A percentile compares a stretch with the other conserved stretches of the same genome.
Evolutionary conservation across 2,888 invertebrate species (phyloP).

Genomic region (Agrilus mali): DNA sequence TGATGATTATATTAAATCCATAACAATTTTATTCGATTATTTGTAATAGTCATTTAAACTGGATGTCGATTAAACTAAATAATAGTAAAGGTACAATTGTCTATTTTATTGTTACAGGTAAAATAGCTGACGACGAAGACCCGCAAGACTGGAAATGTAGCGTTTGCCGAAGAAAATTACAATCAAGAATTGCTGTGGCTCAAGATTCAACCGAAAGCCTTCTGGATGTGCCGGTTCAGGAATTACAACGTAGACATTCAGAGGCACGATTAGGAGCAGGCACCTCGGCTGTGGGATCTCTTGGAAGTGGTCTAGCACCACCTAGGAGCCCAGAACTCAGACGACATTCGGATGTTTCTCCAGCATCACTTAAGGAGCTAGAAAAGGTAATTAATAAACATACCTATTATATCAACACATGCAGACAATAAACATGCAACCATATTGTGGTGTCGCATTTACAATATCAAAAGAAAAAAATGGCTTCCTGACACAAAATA

Average conservation of each 20-base stretch:
- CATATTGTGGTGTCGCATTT: too few species aligned
- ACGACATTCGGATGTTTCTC: constrained; percentile 76
- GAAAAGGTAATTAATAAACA: constrained; percentile 54
- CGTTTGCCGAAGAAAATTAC: constrained; percentile 69
- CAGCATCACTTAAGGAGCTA: constrained; percentile 76
- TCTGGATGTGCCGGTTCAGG: constrained; percentile 67
- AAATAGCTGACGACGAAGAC: constrained; percentile 66
- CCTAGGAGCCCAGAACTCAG: constrained; percentile 73
- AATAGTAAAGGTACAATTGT: too few species aligned
- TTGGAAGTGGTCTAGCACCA: constrained; percentile 58
- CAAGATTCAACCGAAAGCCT: constrained; percentile 79
- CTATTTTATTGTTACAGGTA: not conserved
- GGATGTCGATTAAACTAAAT: too few species aligned
- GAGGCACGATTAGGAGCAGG: constrained; percentile 55
- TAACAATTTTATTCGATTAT: too few species aligned
- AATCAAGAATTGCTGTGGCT: constrained; percentile 59
- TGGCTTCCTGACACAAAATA: too few species aligned
- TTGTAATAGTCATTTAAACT: too few species aligned
- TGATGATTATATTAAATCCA: too few species aligned
- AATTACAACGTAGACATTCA: constrained; percentile 70
- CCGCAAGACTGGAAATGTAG: constrained; percentile 82
- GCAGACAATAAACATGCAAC: too few species aligned
- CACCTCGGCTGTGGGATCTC: constrained; percentile 39
- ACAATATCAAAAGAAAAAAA: too few species aligned
- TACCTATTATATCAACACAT: too few species aligned